Conservation (phyloP, 2,888 invertebrate species). For the Gandaritis pyraliata region DNA sequence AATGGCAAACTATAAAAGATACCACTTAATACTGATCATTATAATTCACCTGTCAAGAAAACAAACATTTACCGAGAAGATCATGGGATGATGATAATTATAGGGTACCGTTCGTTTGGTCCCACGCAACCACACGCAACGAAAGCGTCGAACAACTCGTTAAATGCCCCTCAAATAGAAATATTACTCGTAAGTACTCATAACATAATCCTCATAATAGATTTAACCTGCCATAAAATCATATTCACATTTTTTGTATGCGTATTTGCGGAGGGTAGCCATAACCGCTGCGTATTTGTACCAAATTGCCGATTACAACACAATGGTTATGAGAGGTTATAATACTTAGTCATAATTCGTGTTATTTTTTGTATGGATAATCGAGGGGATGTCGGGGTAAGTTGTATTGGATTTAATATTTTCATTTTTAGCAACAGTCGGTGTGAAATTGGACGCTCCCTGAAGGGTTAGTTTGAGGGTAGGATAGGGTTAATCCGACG, state of each 20-base stretch:
- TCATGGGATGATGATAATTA: slow-evolving; percentile 62
- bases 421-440: slow-evolving; percentile 77
- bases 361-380: slow-evolving; percentile 73
- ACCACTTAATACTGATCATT: slow-evolving; percentile 59
- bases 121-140: slow-evolving; percentile 69
- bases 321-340: slow-evolving; percentile 77
- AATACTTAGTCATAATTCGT: slow-evolving; percentile 76
- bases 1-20: slow-evolving; percentile 49
- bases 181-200: slow-evolving; percentile 76
- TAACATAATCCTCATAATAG: slow-evolving; percentile 83
- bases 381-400: slow-evolving; percentile 72
- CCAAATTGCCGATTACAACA: slow-evolving; percentile 73
- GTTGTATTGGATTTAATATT: slow-evolving; percentile 83
- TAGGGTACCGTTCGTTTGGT: slow-evolving; percentile 54
- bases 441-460: slow-evolving; percentile 82
- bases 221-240: slow-evolving; percentile 84
- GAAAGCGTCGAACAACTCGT: slow-evolving; percentile 80
- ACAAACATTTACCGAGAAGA: slow-evolving; percentile 66
- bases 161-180: slow-evolving; percentile 79
- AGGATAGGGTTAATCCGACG: slow-evolving; percentile 72
- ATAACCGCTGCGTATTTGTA: slow-evolving; percentile 64
- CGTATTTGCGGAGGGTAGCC: slow-evolving; percentile 71
- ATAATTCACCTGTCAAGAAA: slow-evolving; percentile 72
- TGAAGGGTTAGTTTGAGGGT: slow-evolving; percentile 66
- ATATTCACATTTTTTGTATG: slow-evolving; percentile 72